Conservation (phyloP, 2,797 vertebrate species). For the Coregonus ussuriensis region DNA sequence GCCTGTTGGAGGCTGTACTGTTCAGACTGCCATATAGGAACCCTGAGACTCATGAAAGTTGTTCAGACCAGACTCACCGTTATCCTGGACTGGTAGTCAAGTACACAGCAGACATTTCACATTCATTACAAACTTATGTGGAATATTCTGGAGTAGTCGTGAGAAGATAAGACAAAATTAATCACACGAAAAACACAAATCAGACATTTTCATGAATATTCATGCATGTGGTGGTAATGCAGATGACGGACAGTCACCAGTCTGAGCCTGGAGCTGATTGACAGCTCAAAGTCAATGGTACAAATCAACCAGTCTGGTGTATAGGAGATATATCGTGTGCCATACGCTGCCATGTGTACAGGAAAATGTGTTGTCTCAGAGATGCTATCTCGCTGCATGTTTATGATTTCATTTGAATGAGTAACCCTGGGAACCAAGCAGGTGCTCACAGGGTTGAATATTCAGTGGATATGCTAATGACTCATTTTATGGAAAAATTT, state of each 20-base stretch:
- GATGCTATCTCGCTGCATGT: slow-evolving; percentile 54
- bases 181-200: slow-evolving; percentile 30
- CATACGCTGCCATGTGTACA: slow-evolving; percentile 61
- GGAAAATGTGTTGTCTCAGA: slow-evolving; percentile 53
- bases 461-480: slow-evolving; percentile 69
- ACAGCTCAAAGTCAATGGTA: slow-evolving; percentile 51
- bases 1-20: slow-evolving; percentile 39
- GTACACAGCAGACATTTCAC: not conserved
- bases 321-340: slow-evolving; percentile 53
- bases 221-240: not conserved
- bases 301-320: slow-evolving; percentile 59
- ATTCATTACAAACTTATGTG: not conserved
- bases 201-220: slow-evolving; percentile 43
- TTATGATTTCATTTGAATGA: slow-evolving; percentile 66
- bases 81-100: slow-evolving; percentile 21
- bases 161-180: too few species aligned
- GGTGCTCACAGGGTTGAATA: slow-evolving; percentile 56
- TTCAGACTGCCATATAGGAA: slow-evolving; percentile 24
- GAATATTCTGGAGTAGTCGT: not conserved
- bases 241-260: slow-evolving; percentile 30
- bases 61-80: slow-evolving; percentile 16
- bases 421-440: slow-evolving; percentile 53
- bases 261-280: slow-evolving; percentile 52
- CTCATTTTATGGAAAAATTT: slow-evolving; percentile 69
- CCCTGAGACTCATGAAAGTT: slow-evolving; percentile 34